Evolutionary conservation across 2,113 vertebrate species (phyloP), one percentile per base, ranked within the genome.

Genomic region (Bufo gargarizans): DNA sequence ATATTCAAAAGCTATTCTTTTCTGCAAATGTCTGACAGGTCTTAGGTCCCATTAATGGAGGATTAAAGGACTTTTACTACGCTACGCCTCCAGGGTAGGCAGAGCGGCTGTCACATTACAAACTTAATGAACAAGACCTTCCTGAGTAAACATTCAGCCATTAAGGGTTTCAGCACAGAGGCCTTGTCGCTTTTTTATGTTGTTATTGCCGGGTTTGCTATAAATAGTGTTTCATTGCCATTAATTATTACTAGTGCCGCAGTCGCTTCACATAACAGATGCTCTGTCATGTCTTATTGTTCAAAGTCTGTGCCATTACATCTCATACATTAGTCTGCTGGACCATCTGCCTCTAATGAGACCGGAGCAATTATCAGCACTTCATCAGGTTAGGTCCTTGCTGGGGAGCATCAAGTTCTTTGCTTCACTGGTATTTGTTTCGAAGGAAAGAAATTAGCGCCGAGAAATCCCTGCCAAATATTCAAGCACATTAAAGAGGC

Each of bases 161-260:
- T 69, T 69, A 53, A 53, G 20, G 45, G 50, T 53, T 22, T 45
- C 53, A 14, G 53, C 20, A 33, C n/a, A 11, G 2, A 13, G 55
- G n/a, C 77, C 81, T 67, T 50, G 20, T 67, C 59, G 6, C 20
- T 9, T 50, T 78, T 77, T 86, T 77, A 58, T 65, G 61, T 63
- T 86, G 56, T 67, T 77, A 86, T 84, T 55, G 81, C 55, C 61
- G 59, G 5, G 19, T 76, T 84, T 88, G n/a, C 56, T 84, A 88
- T 88, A 88, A 88, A 88, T 84, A 88, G 72, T 65, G 87, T 78
- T 67, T 77, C 47, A 67, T 84, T 77, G 58, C 69, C 87, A 88
- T 88, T 88, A 83, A 88, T 88, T 88, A 77, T 84, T 88, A 88
- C 87, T 88, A 65, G 87, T 88, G 87, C 81, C 47, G 58, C 87